A percentile compares a stretch with the other conserved stretches of the same genome.
Evolutionary conservation across 2,797 vertebrate genomes (phyloP).

Genomic region (Propithecus deckenii): DNA sequence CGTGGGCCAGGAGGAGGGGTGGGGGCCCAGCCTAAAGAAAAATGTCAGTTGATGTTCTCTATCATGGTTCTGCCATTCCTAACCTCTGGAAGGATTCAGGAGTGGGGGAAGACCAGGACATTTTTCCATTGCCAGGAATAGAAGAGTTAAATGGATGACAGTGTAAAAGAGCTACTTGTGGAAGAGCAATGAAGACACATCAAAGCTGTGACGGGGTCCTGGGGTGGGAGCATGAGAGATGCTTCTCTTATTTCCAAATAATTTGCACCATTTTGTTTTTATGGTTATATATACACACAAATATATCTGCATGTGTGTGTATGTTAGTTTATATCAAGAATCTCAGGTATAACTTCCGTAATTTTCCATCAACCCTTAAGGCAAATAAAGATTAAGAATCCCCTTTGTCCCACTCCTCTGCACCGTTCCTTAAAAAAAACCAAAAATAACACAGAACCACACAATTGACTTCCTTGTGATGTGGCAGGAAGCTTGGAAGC

Average conservation of each 20-base stretch:
- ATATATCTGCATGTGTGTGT: background rate
- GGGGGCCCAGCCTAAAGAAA: background rate
- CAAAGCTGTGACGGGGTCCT: background rate
- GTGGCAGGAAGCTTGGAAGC: background rate
- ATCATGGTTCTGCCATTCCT: background rate
- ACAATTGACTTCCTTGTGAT: background rate
- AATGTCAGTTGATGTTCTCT: background rate
- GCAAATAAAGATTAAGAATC: background rate
- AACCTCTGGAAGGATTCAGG: background rate
- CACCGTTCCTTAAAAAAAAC: background rate
- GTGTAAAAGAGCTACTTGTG: background rate
- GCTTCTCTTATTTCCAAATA: background rate
- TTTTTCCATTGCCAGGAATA: background rate
- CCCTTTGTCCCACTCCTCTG: background rate
- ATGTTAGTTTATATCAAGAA: background rate
- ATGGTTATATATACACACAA: background rate
- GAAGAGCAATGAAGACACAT: background rate
- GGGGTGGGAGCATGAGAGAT: background rate
- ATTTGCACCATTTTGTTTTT: background rate
- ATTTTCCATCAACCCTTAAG: background rate
- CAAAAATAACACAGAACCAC: background rate
- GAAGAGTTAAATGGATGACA: background rate
- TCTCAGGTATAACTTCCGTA: background rate
- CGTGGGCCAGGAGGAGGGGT: background rate
- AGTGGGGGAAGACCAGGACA: background rate